Percentiles rank a stretch among this genome's conserved stretches.
Evolutionary conservation across 1,140 invertebrate species (phyloP).

Genomic region (Leptinotarsa texana): DNA sequence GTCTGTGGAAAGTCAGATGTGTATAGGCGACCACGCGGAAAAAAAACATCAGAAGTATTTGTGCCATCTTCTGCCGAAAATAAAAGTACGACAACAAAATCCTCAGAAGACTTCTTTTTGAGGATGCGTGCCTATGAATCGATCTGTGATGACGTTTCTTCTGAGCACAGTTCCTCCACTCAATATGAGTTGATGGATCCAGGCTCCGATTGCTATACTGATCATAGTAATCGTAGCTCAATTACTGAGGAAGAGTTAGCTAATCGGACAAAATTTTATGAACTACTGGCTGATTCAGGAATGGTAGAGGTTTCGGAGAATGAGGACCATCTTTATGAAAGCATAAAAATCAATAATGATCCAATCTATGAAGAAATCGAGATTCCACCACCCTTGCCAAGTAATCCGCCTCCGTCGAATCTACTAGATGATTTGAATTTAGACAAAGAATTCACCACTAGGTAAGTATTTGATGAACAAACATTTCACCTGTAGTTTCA

Average conservation of each 20-base stretch:
- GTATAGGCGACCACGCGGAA: slow-evolving; percentile 48
- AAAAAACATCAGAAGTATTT: slow-evolving; percentile 38
- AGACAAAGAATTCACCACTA: slow-evolving; percentile 63
- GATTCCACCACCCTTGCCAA: slow-evolving; percentile 74
- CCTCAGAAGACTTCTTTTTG: slow-evolving; percentile 59
- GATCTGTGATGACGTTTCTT: slow-evolving; percentile 59
- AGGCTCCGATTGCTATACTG: slow-evolving; percentile 67
- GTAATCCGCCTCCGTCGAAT: slow-evolving; percentile 70
- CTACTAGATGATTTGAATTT: slow-evolving; percentile 62
- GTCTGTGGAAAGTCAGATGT: slow-evolving; percentile 66
- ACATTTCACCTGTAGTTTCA: background rate
- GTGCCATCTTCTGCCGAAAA: slow-evolving; percentile 36
- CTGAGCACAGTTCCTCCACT: slow-evolving; percentile 60
- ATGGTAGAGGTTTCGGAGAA: slow-evolving; percentile 64
- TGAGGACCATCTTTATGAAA: slow-evolving; percentile 76
- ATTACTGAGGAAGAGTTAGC: slow-evolving; percentile 62
- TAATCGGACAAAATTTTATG: slow-evolving; percentile 69
- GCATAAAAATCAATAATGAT: slow-evolving; percentile 72
- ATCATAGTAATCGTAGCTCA: slow-evolving; percentile 56
- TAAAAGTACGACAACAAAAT: background rate
- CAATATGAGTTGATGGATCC: slow-evolving; percentile 60
- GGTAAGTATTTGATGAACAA: slow-evolving; percentile 46
- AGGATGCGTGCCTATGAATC: slow-evolving; percentile 49
- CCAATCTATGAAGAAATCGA: slow-evolving; percentile 90
- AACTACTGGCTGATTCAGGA: slow-evolving; percentile 68